A percentile compares a stretch with the other conserved stretches of the same genome.
phyloP scores from a whole-genome alignment of 2,797 vertebrate genomes.

The Carcharodon carcharias region DNA sequence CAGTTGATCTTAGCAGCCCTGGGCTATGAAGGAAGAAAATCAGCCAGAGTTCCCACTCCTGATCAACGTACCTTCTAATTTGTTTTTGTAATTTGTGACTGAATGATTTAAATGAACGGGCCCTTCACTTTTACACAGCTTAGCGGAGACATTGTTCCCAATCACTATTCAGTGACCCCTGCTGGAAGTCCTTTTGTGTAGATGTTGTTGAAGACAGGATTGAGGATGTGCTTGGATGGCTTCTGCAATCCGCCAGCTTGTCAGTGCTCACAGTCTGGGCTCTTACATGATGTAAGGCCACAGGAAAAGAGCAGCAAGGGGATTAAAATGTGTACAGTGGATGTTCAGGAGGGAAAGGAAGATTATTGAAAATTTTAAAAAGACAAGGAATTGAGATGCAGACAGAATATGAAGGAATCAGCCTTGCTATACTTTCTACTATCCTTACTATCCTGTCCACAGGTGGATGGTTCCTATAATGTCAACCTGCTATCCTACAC shows the following conservation, averaged over 20 bases:
- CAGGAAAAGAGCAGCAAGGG: background rate
- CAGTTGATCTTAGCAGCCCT: background rate
- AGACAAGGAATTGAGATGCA: background rate
- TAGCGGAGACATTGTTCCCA: too few species aligned
- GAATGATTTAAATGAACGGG: background rate
- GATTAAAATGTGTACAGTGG: background rate
- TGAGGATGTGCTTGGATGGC: background rate
- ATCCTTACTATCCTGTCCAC: slow-evolving; percentile 40
- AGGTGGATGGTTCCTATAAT: slow-evolving; percentile 92
- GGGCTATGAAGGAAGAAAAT: background rate
- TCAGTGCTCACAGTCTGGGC: background rate
- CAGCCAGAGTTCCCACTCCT: background rate
- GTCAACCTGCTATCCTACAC: slow-evolving; percentile 80
- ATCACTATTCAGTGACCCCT: background rate
- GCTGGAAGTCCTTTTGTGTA: background rate
- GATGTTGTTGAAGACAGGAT: background rate
- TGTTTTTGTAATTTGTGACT: background rate
- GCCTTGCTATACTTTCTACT: background rate
- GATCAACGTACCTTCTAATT: background rate
- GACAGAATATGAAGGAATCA: background rate
- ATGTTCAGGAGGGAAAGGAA: background rate
- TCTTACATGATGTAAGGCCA: background rate
- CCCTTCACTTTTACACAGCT: too few species aligned
- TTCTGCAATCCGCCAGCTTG: background rate
- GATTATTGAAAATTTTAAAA: background rate